Conservation (phyloP, 2,888 invertebrate species). For the Suillia variegata region DNA sequence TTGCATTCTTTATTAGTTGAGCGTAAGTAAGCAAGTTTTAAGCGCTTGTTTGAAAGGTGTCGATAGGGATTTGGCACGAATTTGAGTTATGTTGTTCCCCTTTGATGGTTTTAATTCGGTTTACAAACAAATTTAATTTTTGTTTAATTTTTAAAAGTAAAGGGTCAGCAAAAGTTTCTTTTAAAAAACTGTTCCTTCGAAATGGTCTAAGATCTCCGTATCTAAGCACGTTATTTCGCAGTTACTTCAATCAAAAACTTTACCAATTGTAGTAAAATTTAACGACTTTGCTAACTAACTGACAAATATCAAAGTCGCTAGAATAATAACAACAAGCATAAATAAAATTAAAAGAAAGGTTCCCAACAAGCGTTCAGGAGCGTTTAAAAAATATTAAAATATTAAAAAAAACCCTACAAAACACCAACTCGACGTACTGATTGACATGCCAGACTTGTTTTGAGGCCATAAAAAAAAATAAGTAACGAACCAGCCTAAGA, state of each 20-base stretch:
- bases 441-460: background rate
- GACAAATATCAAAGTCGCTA: background rate
- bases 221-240: too few relatives aligned
- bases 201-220: too few relatives aligned
- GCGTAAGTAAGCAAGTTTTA: slow-evolving; percentile 34
- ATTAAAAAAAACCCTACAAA: background rate
- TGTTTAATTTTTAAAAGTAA: too few relatives aligned
- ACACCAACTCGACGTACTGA: too few relatives aligned
- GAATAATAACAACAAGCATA: background rate
- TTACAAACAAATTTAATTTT: too few relatives aligned
- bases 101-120: too few relatives aligned
- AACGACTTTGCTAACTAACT: background rate
- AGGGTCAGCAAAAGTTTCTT: too few relatives aligned
- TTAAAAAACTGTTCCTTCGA: too few relatives aligned
- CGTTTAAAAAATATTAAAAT: background rate
- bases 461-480: background rate
- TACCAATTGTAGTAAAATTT: background rate
- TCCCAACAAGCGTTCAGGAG: background rate
- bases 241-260: too few relatives aligned
- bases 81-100: slow-evolving; percentile 41
- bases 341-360: background rate
- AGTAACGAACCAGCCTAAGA: background rate
- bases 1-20: slow-evolving; percentile 21
- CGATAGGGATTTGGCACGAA: slow-evolving; percentile 17
- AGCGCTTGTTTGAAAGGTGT: slow-evolving; percentile 10